A percentile compares a stretch with the other conserved stretches of the same genome.
Conservation (phyloP, 1,140 invertebrate genomes). For the Papilio glaucus region DNA sequence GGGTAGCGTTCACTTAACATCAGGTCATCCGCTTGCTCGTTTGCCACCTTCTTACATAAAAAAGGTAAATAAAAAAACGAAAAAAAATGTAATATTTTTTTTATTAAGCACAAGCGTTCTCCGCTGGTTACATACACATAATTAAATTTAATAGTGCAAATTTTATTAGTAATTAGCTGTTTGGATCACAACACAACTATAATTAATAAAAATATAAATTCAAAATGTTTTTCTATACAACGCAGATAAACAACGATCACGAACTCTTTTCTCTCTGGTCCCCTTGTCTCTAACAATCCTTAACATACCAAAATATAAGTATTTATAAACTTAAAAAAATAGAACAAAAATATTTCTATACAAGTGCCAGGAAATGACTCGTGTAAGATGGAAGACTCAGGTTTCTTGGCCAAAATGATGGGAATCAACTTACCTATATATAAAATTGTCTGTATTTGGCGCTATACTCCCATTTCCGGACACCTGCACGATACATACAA, state of each 20-base stretch:
- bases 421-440: not conserved
- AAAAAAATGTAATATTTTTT: constrained; percentile 70
- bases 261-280: constrained; percentile 65
- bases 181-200: constrained; percentile 70
- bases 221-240: constrained; percentile 67
- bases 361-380: not conserved
- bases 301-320: constrained; percentile 49
- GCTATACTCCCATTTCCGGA: too few species aligned
- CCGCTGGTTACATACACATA: constrained; percentile 36
- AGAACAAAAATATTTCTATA: constrained; percentile 9
- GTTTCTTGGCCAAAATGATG: constrained; percentile 2
- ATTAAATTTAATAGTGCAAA: constrained; percentile 43
- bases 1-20: too few species aligned
- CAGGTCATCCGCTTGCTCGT: too few species aligned
- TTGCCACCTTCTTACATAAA: too few species aligned
- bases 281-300: constrained; percentile 53
- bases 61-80: too few species aligned
- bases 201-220: constrained; percentile 49
- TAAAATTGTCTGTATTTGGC: too few species aligned
- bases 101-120: constrained; percentile 77
- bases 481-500: too few species aligned
- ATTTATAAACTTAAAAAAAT: constrained; percentile 40
- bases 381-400: not conserved
- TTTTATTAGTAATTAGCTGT: constrained; percentile 69
- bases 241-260: constrained; percentile 57